Base-by-base conservation (phyloP, 2,797 vertebrate genomes). In the Podarcis siculus region DNA sequence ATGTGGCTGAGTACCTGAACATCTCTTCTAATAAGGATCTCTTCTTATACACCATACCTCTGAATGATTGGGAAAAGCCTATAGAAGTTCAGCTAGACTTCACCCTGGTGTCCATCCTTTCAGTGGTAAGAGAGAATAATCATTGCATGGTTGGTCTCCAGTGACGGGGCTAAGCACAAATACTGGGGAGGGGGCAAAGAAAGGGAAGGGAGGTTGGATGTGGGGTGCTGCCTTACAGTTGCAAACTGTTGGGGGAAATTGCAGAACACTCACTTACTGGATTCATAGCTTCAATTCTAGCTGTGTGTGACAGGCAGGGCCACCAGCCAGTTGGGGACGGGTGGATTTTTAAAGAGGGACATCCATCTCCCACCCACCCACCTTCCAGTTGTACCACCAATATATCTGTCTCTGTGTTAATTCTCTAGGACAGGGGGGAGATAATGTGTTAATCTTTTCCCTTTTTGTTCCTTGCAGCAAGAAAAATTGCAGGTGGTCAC, bases 61-160 rank as follows among this genome's bases (percentile, higher is more conserved):
- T 82, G 72, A 77, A 15, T 37, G 55, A 88, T 9, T 90, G 89
- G 89, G 19, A 88, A 82, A 83, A 76, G 2, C n/a, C 37, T 10
- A 49, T 90, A n/a, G 49, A 72, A 78, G 37, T 90, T 58, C 88
- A 30, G 3, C 3, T 94, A 83, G 88, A 94, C 83, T 94, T 96
- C 45, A 27, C 90, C 3, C 91, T 96, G 83, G 4, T 92, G 1
- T 91, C 95, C 10, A 94, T 95, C 87, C 95, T 95, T 58, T 94
- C 95, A 0, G 95, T 95, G 93, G 95, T 96, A 95, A 95, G 94
- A 45, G 86, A 67, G 19, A 61, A 23, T 23, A 8, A 27, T 4
- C 15, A 42, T 5, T 3, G 19, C 49, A 55, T 55, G 17, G 32
- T 64, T 84, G 12, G 35, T 82, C 15, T 27, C 66, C 75, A 78